Base-by-base conservation (phyloP, 1,140 invertebrate species). In the Latrodectus geometricus region DNA sequence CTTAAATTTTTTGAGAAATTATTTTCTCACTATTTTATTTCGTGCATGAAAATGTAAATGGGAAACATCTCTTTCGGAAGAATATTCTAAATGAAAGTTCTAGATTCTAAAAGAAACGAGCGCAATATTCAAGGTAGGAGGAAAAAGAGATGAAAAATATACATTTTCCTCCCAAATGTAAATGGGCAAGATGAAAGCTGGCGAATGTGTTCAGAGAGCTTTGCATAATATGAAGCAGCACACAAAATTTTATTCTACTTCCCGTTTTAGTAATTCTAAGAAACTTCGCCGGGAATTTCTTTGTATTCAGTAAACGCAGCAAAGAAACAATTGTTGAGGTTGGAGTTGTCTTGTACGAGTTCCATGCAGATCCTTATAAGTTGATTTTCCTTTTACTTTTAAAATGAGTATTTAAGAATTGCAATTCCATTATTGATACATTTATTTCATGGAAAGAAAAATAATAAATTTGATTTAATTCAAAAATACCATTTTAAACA, bases 161-260 rank as follows among this genome's bases (percentile, higher is more conserved):
- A 49, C 11, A 74, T 14, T 9, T 50, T 74, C 14, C 73, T 50
- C 5, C 78, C 50, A 73, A 83, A 83, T 83, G 80, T 83, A 83
- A 83, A 83, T 83, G 80, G 70, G 50, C 50, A n/a, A 74, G 70
- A 74, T 83, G 52, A 83, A 83, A 74, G 80, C 4, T 15, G 5
- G 69, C 48, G n/a, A 20, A 74, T 74, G 54, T 49, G 9, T 61
- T 73, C 70, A 20, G 8, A 74, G 49, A 54, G 69, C 49, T 83
- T 83, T 73, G 80, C 80, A 83, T 83, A 74, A 74, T 74, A 74
- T 68, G 69, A 65, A 74, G 54, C 48, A 74, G 80, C 52, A 69
- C 54, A 72, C 78, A 9, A 15, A 12, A n/a, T 50, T 20, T 66
- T 79, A 61, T 81, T 72, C 48, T 81, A 70, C 54, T 54, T 76